Base-by-base conservation (phyloP, 1,140 invertebrate species). In the Drosophila quadrilineata region DNA sequence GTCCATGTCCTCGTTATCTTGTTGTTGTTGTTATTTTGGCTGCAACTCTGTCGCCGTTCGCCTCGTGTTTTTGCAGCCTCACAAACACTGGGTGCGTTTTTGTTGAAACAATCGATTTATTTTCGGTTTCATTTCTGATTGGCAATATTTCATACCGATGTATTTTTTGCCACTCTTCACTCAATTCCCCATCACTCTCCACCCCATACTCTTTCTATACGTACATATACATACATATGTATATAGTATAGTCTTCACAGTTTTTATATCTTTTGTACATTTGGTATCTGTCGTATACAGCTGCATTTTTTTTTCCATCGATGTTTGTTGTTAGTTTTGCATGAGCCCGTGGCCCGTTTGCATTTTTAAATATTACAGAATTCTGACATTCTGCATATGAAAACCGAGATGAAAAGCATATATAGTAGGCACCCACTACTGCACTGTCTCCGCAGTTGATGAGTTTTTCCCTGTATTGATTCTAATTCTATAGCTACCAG, bases 41-140 rank as follows among this genome's bases (percentile, higher is more conserved):
- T 56, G 58, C 54, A 67, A 67, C 49, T 62, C 58, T 56, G 66
- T 63, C 59, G 64, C 58, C 52, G 29, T 48, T n/a, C n/a, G 14
- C 28, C 38, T 54, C 48, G 40, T 69, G 46, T 53, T 63, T 63
- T 68, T 35, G n/a, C 49, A 45, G 31, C 28, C n/a, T 58, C 22
- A 17, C 10, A 29, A 8, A 26, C 28, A 38, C 35, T 35, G 26
- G 57, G 43, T 49, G 8, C 19, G 57, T 56, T 54, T 75, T 74
- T 87, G 82, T 87, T 76, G 82, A 66, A 82, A 76, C 82, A 87
- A 87, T 87, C 80, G 82, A 87, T 87, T 87, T 87, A 87, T 87
- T 87, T 87, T 87, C 82, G 84, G 82, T 87, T 87, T 87, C 84
- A 87, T 87, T 87, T 87, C 76, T 87, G 82, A 87, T 87, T 87